phyloP scores from a whole-genome alignment of 2,888 invertebrate species.

The Drosophila nr. perissopoda region DNA sequence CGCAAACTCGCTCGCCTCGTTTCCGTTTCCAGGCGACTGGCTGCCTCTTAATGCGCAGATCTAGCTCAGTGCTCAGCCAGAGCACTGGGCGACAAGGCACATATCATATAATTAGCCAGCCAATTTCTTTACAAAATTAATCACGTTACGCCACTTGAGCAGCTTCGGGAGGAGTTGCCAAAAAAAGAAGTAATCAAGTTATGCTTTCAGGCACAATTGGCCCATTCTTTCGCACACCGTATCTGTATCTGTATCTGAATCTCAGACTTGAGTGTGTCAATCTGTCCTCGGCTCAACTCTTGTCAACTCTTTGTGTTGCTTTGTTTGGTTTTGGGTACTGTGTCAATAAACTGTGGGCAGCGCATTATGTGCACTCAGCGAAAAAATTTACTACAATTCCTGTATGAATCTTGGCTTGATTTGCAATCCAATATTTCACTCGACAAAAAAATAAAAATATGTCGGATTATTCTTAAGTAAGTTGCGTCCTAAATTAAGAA shows the following conservation, averaged over 20 bases:
- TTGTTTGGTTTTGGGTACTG: constrained; percentile 11
- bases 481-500: background rate
- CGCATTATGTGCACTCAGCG: constrained; percentile 4
- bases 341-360: constrained; percentile 15
- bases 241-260: constrained; percentile 21
- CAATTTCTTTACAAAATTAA: constrained; percentile 31
- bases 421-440: background rate
- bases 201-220: constrained; percentile 28
- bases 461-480: background rate
- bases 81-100: constrained; percentile 23
- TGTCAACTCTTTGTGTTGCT: constrained; percentile 22
- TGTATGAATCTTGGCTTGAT: background rate
- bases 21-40: constrained; percentile 67
- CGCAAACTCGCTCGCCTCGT: constrained; percentile 55
- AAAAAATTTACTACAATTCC: background rate
- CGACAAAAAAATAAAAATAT: background rate
- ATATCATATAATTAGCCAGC: constrained; percentile 9
- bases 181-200: constrained; percentile 11
- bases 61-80: constrained; percentile 37
- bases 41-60: constrained; percentile 51
- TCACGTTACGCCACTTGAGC: constrained; percentile 54
- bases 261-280: constrained; percentile 6
- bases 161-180: constrained; percentile 19
- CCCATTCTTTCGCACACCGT: constrained; percentile 23
- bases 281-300: background rate